These are phyloP conservation scores for Nudaria mundana DNA, from an alignment of 2,888 invertebrate genomes.

Conservation along the genomic window DNA sequence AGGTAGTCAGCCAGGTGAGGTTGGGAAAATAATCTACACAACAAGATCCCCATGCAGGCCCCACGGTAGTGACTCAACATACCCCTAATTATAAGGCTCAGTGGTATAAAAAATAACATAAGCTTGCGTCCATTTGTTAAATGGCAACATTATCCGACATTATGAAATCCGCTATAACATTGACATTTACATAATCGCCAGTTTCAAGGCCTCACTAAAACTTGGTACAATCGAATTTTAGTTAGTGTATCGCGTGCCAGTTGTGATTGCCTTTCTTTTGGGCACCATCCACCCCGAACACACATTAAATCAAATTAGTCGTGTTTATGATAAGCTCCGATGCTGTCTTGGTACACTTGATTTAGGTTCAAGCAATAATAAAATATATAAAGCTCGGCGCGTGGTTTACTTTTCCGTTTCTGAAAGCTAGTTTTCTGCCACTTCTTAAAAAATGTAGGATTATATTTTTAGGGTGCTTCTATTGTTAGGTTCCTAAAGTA, in stretches of 20 bases:
- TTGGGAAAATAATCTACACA: too few relatives aligned
- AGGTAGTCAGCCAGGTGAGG: too few relatives aligned
- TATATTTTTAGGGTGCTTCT: too few relatives aligned
- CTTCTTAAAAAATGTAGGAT: too few relatives aligned
- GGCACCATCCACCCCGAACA: too few relatives aligned
- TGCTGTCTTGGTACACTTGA: not conserved
- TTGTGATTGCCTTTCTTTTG: conserved; percentile 29
- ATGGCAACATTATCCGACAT: conserved; percentile 1
- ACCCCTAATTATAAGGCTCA: not conserved
- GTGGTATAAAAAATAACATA: not conserved
- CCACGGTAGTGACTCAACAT: too few relatives aligned
- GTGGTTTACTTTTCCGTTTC: too few relatives aligned
- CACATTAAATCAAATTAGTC: not conserved
- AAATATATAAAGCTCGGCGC: not conserved
- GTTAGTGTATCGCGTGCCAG: conserved; percentile 25
- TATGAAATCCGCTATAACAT: not conserved
- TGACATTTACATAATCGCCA: conserved; percentile 3
- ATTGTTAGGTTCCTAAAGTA: too few relatives aligned
- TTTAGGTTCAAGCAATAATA: not conserved
- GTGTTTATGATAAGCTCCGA: not conserved
- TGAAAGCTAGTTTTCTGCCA: too few relatives aligned
- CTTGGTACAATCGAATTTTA: conserved; percentile 10
- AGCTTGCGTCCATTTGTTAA: not conserved
- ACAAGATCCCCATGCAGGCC: too few relatives aligned
- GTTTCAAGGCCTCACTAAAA: conserved; percentile 9